Percentiles rank a stretch among this genome's conserved stretches.
Conservation (phyloP, 2,797 vertebrate genomes). For the Heliangelus exortis region DNA sequence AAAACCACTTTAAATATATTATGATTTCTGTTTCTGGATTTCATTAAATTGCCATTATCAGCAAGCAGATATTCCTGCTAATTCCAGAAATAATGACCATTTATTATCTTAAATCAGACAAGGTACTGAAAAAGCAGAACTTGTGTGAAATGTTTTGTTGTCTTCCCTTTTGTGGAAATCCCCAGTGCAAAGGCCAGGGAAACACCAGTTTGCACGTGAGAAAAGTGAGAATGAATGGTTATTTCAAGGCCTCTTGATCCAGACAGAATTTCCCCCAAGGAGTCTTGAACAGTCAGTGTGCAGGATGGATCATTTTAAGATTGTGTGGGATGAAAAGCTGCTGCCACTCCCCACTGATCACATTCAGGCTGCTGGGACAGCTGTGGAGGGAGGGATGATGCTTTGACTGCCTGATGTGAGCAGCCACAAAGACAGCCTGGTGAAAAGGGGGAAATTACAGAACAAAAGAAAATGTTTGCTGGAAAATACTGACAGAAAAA, state of each 20-base stretch:
- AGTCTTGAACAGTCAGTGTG: neutral
- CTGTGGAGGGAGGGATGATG: fast-evolving
- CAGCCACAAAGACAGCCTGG: neutral
- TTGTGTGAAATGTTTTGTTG: neutral
- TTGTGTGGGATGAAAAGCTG: neutral
- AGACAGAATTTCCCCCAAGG: fast-evolving
- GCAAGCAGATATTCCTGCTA: neutral
- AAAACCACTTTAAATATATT: conserved; percentile 12
- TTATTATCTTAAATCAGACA: neutral
- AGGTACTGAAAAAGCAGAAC: neutral
- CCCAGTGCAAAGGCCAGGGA: neutral
- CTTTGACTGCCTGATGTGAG: neutral
- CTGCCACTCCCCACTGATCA: neutral
- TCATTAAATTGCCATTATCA: neutral
- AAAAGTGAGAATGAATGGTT: neutral
- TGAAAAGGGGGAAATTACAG: neutral
- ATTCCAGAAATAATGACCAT: neutral
- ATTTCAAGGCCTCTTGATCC: neutral
- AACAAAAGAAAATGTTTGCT: neutral
- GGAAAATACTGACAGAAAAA: neutral
- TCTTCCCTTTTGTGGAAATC: neutral
- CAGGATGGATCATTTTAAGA: neutral
- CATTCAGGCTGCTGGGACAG: neutral
- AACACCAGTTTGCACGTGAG: neutral
- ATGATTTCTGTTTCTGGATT: neutral